Conservation (phyloP, 2,113 vertebrate species). For the Aplodontia rufa region DNA sequence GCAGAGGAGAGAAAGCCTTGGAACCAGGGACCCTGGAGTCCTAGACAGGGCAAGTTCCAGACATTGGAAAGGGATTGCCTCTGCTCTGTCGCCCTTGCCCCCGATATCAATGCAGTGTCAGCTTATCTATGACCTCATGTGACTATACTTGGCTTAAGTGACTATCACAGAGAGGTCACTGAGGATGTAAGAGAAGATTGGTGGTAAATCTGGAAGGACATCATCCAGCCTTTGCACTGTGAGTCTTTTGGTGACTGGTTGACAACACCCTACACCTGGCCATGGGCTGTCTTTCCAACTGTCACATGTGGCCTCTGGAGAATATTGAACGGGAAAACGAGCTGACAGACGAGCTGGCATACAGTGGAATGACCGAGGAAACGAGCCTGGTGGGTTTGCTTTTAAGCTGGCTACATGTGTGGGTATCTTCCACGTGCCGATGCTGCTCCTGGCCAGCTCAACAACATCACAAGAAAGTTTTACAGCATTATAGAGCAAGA, state of each 20-base stretch:
- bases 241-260: background rate
- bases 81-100: background rate
- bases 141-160: background rate
- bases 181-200: background rate
- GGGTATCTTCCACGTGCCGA: rapidly evolving
- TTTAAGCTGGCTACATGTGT: background rate
- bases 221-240: background rate
- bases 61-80: rapidly evolving
- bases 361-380: background rate
- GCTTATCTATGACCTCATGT: background rate
- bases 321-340: background rate
- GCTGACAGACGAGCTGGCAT: background rate
- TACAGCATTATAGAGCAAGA: background rate
- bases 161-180: background rate
- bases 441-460: background rate
- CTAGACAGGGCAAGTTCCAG: background rate
- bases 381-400: background rate
- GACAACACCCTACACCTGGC: background rate
- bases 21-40: background rate
- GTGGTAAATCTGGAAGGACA: background rate
- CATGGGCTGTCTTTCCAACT: background rate
- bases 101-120: background rate
- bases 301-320: background rate
- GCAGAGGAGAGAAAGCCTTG: background rate
- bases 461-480: background rate